Conservation (phyloP, 2,113 vertebrate genomes). For the Montifringilla adamsi region DNA sequence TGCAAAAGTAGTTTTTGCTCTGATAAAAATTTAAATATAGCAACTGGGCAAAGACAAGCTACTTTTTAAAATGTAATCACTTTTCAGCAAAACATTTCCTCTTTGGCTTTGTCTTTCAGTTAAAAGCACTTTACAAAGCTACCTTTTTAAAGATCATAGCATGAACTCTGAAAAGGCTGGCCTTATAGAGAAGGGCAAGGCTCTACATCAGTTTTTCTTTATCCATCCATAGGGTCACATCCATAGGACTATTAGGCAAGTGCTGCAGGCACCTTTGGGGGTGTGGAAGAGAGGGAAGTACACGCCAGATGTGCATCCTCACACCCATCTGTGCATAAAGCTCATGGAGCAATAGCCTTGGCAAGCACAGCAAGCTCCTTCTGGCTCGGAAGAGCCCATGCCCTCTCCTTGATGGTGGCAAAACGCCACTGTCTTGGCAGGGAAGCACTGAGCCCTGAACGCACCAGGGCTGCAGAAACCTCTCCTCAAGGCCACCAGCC, state of each 20-base stretch:
- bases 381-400: rapidly evolving
- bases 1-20: background rate
- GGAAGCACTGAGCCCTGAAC: background rate
- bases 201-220: background rate
- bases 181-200: background rate
- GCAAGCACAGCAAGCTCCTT: background rate
- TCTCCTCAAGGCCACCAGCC: background rate
- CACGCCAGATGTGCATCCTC: background rate
- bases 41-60: background rate
- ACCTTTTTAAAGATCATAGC: background rate
- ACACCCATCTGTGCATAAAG: background rate
- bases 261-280: background rate
- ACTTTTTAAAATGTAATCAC: background rate
- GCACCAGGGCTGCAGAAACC: background rate
- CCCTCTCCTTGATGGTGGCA: background rate
- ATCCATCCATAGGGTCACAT: background rate
- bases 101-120: background rate
- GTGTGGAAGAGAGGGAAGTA: background rate
- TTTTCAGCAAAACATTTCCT: background rate
- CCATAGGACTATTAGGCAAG: background rate
- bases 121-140: background rate
- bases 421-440: background rate
- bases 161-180: background rate
- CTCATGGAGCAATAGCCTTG: background rate
- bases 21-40: background rate